Evolutionary conservation across 2,888 invertebrate species (phyloP).

Genomic region (Ormyrus thymus): DNA sequence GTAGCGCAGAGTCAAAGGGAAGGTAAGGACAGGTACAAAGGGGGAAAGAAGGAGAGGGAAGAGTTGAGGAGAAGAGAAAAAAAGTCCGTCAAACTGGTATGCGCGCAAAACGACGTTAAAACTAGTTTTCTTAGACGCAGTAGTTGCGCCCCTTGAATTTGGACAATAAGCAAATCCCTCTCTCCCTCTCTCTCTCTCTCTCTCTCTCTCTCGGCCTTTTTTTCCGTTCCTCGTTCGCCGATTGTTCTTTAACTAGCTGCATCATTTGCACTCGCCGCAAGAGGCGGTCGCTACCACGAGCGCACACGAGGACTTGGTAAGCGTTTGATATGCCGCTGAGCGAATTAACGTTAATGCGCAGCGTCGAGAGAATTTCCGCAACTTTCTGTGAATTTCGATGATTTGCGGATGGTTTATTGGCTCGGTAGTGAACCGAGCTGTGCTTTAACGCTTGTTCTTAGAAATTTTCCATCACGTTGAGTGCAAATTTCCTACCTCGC

Average conservation of each 20-base stretch:
- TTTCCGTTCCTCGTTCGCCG: constrained; percentile 3
- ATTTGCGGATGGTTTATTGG: neutral
- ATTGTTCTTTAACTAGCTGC: constrained; percentile 57
- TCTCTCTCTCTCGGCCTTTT: constrained; percentile 32
- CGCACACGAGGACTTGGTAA: neutral
- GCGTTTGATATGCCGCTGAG: neutral
- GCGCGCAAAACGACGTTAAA: constrained; percentile 55
- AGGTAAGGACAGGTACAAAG: constrained; percentile 51
- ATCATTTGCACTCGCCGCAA: constrained; percentile 45
- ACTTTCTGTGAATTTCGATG: neutral
- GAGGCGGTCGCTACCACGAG: constrained; percentile 12
- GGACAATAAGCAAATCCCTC: constrained; percentile 59
- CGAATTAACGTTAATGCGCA: neutral
- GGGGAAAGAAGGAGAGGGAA: constrained; percentile 35
- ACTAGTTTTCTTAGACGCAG: constrained; percentile 64
- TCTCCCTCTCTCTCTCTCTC: constrained; percentile 16
- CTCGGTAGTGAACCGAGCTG: no score
- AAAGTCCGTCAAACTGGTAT: constrained; percentile 49
- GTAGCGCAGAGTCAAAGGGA: constrained; percentile 55
- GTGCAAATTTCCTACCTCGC: no score
- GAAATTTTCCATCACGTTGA: no score
- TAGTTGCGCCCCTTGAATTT: constrained; percentile 62
- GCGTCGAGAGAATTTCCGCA: neutral
- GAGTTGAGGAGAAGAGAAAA: neutral
- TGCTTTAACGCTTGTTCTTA: no score